A percentile compares a stretch with the other conserved stretches of the same genome.
phyloP scores from a whole-genome alignment of 2,888 invertebrate species.

The Acanthosoma haemorrhoidale region DNA sequence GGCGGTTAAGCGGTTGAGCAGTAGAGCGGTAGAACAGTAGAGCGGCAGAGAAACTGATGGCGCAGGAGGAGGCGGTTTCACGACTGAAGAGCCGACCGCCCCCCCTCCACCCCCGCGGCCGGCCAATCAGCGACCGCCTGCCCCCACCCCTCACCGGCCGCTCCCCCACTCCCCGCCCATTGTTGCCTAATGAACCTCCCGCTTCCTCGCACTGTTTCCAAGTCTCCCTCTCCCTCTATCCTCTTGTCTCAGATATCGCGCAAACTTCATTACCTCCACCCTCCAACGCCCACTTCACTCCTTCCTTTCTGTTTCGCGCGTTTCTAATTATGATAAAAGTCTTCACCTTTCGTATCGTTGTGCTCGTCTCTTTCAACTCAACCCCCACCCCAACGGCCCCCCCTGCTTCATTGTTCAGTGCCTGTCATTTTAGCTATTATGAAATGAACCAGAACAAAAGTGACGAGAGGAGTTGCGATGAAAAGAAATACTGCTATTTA shows the following conservation, averaged over 20 bases:
- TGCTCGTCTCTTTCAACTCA: neutral
- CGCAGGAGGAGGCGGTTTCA: conserved; percentile 4
- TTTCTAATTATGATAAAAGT: conserved; percentile 27
- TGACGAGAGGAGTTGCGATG: neutral
- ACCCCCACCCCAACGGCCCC: too few relatives aligned
- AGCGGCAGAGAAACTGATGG: neutral
- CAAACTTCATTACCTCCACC: conserved; percentile 24
- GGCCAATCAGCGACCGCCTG: conserved; percentile 3
- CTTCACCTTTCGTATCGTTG: conserved; percentile 14
- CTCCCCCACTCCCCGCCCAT: neutral
- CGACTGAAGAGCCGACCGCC: conserved; percentile 11
- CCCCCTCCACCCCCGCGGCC: conserved; percentile 22
- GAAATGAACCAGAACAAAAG: neutral
- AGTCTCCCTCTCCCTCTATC: neutral
- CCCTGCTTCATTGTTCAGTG: too few relatives aligned
- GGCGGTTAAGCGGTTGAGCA: neutral
- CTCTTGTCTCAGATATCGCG: conserved; percentile 21
- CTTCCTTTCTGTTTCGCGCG: conserved; percentile 16
- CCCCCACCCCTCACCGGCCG: neutral
- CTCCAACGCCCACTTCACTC: neutral
- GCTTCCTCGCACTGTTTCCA: neutral
- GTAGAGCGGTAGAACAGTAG: too few relatives aligned
- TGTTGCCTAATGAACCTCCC: conserved; percentile 17
- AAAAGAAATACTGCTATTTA: neutral
- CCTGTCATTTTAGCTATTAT: conserved; percentile 20